Conservation (phyloP, 2,113 vertebrate genomes). For the Cebidichthys violaceus region DNA sequence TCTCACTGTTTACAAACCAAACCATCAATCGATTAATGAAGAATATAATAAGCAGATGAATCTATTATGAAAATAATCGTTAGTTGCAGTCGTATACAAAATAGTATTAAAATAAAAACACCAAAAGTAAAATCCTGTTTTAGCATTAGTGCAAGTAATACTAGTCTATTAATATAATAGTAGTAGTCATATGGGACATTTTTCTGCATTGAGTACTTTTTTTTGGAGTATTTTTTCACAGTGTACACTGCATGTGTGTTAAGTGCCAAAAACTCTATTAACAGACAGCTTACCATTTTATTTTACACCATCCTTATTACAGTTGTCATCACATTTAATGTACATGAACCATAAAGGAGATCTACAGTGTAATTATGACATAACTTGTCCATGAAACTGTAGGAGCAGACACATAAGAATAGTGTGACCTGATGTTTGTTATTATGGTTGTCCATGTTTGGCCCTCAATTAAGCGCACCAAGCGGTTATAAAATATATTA, state of each 20-base stretch:
- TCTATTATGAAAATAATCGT: not conserved
- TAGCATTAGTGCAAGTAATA: not conserved
- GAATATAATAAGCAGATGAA: not conserved
- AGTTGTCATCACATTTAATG: conserved; percentile 39
- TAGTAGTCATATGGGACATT: not conserved
- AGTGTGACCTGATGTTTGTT: not conserved
- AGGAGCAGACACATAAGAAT: not conserved
- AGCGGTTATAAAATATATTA: conserved; percentile 52
- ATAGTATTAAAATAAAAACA: too few species aligned
- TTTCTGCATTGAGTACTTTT: not conserved
- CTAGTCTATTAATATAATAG: not conserved
- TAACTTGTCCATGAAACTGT: conserved; percentile 9
- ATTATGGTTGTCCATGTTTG: not conserved
- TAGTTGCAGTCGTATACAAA: not conserved
- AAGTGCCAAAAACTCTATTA: not conserved
- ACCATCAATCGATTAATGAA: not conserved
- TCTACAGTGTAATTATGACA: conserved; percentile 38
- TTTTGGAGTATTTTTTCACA: not conserved
- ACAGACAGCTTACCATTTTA: conserved; percentile 59
- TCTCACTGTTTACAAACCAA: not conserved
- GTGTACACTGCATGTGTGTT: not conserved
- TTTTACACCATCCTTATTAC: conserved; percentile 64
- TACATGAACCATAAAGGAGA: conserved; percentile 42
- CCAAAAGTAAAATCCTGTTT: not conserved
- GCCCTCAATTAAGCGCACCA: not conserved